A percentile compares a stretch with the other conserved stretches of the same genome.
Conservation (phyloP, 37 sponge, comb jelly and placozoan genomes). For the Chondrosia reniformis region DNA sequence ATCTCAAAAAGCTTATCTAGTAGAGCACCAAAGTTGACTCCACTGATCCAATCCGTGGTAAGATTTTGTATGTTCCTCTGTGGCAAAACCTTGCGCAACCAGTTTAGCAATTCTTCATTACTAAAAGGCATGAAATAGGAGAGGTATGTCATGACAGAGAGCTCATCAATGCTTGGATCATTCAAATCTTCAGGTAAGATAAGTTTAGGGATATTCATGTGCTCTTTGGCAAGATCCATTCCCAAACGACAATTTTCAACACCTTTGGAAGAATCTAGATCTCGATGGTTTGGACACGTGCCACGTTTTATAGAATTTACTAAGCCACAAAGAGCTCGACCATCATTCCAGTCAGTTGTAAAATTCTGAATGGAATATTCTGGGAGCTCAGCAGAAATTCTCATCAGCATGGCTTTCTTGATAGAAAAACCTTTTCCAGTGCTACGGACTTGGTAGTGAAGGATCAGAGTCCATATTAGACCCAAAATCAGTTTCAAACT, state of each 20-base stretch:
- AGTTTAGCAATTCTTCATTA: not conserved
- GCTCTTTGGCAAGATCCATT: slow-evolving; percentile 71
- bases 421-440: slow-evolving; percentile 66
- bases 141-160: slow-evolving; percentile 91
- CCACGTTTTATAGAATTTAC: slow-evolving; percentile 79
- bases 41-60: slow-evolving; percentile 18
- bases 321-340: slow-evolving; percentile 76
- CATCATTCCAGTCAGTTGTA: slow-evolving; percentile 91
- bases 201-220: slow-evolving; percentile 64
- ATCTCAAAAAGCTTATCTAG: slow-evolving; percentile 33
- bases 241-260: slow-evolving; percentile 74
- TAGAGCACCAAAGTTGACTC: slow-evolving; percentile 20
- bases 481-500: slow-evolving; percentile 92
- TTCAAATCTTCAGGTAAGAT: slow-evolving; percentile 66
- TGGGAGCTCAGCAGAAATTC: slow-evolving; percentile 76
- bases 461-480: slow-evolving; percentile 91
- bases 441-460: slow-evolving; percentile 80
- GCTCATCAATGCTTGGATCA: slow-evolving; percentile 70
- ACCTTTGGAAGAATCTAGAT: slow-evolving; percentile 48
- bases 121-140: slow-evolving; percentile 48
- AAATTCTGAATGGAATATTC: slow-evolving; percentile 73
- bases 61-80: slow-evolving; percentile 22
- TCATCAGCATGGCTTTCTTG: slow-evolving; percentile 82
- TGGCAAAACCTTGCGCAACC: slow-evolving; percentile 18
- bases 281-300: slow-evolving; percentile 65